Evolutionary conservation across 2,888 invertebrate genomes (phyloP).

Genomic region (Apotomis capreana): DNA sequence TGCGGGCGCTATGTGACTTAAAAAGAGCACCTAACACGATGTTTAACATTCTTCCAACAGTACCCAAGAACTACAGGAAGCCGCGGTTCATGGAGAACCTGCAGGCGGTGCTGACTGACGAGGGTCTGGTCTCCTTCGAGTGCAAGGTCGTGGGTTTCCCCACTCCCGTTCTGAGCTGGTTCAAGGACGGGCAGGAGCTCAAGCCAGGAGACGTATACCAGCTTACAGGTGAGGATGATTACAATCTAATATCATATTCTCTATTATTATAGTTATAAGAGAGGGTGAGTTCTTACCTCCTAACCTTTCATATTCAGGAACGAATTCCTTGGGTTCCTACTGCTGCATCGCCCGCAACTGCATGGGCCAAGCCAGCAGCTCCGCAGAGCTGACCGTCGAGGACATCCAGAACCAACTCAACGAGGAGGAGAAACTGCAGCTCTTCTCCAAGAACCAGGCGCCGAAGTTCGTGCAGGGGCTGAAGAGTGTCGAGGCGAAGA

Average conservation of each 20-base stretch:
- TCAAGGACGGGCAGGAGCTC: slow-evolving; percentile 95
- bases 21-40: too few relatives aligned
- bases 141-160: slow-evolving; percentile 97
- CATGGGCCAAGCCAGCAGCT: slow-evolving; percentile 94
- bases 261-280: too few relatives aligned
- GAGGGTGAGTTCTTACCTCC: too few relatives aligned
- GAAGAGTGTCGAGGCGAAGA: slow-evolving; percentile 91
- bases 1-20: too few relatives aligned
- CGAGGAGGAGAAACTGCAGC: slow-evolving; percentile 91
- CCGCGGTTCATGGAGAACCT: slow-evolving; percentile 95
- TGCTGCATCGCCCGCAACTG: slow-evolving; percentile 95
- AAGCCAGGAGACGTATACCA: slow-evolving; percentile 97
- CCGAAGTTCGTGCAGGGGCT: slow-evolving; percentile 92
- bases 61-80: slow-evolving; percentile 94
- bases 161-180: slow-evolving; percentile 94
- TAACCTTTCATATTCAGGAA: slow-evolving; percentile 75
- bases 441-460: slow-evolving; percentile 90
- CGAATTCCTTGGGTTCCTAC: slow-evolving; percentile 94
- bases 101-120: slow-evolving; percentile 94
- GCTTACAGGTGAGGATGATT: slow-evolving; percentile 79
- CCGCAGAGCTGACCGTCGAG: slow-evolving; percentile 93
- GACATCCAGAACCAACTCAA: slow-evolving; percentile 95
- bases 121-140: slow-evolving; percentile 95
- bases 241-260: not conserved
- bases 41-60: slow-evolving; percentile 72